Conservation (phyloP, 2,888 invertebrate genomes). For the Orthosia cruda region DNA sequence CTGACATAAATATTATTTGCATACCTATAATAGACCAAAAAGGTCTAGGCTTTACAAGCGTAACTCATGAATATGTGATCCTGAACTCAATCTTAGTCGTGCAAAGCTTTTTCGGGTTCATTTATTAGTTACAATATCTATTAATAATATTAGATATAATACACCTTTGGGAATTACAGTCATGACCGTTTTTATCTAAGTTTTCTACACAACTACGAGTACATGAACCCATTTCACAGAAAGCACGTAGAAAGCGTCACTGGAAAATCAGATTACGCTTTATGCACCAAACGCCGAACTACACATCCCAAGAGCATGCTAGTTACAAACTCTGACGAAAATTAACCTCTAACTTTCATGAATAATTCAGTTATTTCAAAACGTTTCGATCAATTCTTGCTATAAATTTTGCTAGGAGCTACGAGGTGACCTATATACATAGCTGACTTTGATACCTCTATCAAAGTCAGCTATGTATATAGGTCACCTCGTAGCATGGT, state of each 20-base stretch:
- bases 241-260: conserved; percentile 27
- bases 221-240: not conserved
- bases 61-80: no score
- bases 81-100: no score
- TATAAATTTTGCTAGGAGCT: conserved; percentile 44
- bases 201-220: not conserved
- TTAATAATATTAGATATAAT: no score
- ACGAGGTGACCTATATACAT: conserved; percentile 8
- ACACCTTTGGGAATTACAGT: not conserved
- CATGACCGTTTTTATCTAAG: not conserved
- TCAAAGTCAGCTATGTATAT: no score
- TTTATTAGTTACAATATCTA: no score
- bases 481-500: no score
- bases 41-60: no score
- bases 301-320: conserved; percentile 57
- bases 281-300: conserved; percentile 54
- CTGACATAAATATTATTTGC: no score
- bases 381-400: conserved; percentile 57
- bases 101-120: no score
- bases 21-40: no score
- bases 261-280: conserved; percentile 45
- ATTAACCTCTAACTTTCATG: conserved; percentile 65
- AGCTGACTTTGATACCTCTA: not conserved
- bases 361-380: conserved; percentile 66
- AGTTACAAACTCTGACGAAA: conserved; percentile 66